Conservation (phyloP, 1,140 invertebrate genomes). For the Cyrtorhinus lividipennis region DNA sequence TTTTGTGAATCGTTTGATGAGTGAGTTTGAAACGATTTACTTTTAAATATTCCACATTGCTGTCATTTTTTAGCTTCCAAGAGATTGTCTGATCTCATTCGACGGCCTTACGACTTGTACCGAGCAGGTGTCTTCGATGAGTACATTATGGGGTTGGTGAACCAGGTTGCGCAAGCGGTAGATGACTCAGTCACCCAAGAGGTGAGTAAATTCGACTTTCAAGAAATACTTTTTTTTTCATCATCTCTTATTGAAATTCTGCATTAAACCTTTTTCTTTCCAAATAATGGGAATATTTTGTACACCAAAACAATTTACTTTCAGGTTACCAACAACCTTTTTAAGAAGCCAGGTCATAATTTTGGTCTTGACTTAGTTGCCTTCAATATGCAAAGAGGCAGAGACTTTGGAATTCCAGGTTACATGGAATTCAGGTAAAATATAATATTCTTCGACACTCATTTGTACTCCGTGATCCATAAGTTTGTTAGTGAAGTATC, state of each 20-base stretch:
- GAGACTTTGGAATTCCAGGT: conserved; percentile 81
- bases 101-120: conserved; percentile 80
- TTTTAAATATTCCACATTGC: too few species aligned
- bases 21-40: too few species aligned
- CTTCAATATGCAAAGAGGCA: conserved; percentile 85
- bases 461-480: too few species aligned
- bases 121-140: conserved; percentile 78
- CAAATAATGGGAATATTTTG: too few species aligned
- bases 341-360: conserved; percentile 70
- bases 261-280: too few species aligned
- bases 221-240: too few species aligned
- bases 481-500: too few species aligned
- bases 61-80: conserved; percentile 57
- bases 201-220: too few species aligned
- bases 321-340: conserved; percentile 75
- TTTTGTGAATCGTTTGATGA: too few species aligned
- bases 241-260: not conserved
- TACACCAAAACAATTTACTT: too few species aligned
- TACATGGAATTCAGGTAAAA: conserved; percentile 78
- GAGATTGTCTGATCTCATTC: conserved; percentile 70
- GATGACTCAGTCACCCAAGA: conserved; percentile 87
- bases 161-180: conserved; percentile 89
- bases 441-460: not conserved
- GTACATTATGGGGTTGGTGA: conserved; percentile 84
- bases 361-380: conserved; percentile 86